Evolutionary conservation across 2,888 invertebrate species (phyloP), one percentile per base, ranked within the genome.

Genomic region (Drosophila recens): DNA sequence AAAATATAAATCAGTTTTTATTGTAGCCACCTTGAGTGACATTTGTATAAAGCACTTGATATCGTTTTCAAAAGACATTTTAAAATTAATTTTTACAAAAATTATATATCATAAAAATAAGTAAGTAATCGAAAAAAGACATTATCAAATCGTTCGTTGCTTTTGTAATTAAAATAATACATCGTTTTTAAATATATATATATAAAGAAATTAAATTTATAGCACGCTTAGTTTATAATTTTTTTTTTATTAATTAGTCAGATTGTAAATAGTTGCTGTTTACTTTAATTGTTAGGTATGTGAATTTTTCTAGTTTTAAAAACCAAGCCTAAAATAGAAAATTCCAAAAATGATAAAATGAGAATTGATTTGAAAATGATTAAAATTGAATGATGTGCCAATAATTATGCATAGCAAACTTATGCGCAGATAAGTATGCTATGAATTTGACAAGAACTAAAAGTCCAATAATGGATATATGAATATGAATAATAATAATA

Each of bases 241-340:
- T 48, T 48, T 3, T 67, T 61, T 67, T 57, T 38, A 30, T 8
- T n/a, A 53, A 67, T 33, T 59, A 43, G 42, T 53, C 54, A 62
- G 38, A 36, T 73, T 84, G 15, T 51, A 15, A 58, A 70, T 67
- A 4, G 13, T 42, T 67, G 5, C 4, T 56, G 20, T 34, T 40
- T 34, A 40, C 17, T 17, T 3, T 15, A 13, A 30, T 30, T 40
- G 49, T 70, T 70, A 49, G 57, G 17, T 75, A 70, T 65, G 70
- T 75, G 91, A 91, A 91, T 92, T 91, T 86, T 73, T 88, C 92
- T 86, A 90, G 87, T 91, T 91, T 91, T 84, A 85, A 91, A 90
- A 88, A 87, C 82, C 83, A 77, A 81, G 84, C 89, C 88, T 91
- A 92, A 91, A 91, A 89, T 88, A 88, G 91, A 90, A 90, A 91